Conservation (phyloP, 2,113 vertebrate species). For the Atlantisia rogersi region DNA sequence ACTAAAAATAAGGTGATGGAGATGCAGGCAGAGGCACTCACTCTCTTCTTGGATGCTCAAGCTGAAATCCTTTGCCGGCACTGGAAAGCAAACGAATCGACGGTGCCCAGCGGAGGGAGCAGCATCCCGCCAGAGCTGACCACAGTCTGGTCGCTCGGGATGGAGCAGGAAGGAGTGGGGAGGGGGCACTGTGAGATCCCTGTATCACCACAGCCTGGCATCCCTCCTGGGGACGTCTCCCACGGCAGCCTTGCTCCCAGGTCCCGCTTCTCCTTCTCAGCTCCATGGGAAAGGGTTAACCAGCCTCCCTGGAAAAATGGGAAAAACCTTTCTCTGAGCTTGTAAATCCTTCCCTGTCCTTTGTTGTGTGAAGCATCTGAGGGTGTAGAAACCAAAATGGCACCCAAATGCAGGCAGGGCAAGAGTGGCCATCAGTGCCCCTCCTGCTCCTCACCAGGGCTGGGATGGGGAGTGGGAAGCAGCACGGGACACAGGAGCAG, state of each 20-base stretch:
- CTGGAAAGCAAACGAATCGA: background rate
- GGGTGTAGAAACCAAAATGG: background rate
- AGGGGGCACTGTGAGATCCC: background rate
- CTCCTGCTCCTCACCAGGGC: fast-evolving
- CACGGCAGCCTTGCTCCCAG: fast-evolving
- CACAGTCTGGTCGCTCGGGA: background rate
- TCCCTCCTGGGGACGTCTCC: background rate
- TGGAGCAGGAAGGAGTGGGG: background rate
- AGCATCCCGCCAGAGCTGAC: background rate
- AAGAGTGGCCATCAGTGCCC: fast-evolving
- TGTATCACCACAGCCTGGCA: fast-evolving
- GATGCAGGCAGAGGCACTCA: background rate
- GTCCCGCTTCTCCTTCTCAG: background rate
- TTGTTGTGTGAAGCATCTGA: background rate
- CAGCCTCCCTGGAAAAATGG: background rate
- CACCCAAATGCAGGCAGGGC: fast-evolving
- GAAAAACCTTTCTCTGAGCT: background rate
- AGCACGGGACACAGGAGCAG: background rate
- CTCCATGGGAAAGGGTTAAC: background rate
- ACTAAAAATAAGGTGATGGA: conserved; percentile 79
- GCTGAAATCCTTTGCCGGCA: background rate
- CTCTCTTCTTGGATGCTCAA: background rate
- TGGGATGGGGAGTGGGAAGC: background rate
- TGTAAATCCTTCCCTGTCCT: background rate
- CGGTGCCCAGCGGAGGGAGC: background rate